Conservation (phyloP, 1,140 invertebrate species). For the Drosophila repletoides region DNA sequence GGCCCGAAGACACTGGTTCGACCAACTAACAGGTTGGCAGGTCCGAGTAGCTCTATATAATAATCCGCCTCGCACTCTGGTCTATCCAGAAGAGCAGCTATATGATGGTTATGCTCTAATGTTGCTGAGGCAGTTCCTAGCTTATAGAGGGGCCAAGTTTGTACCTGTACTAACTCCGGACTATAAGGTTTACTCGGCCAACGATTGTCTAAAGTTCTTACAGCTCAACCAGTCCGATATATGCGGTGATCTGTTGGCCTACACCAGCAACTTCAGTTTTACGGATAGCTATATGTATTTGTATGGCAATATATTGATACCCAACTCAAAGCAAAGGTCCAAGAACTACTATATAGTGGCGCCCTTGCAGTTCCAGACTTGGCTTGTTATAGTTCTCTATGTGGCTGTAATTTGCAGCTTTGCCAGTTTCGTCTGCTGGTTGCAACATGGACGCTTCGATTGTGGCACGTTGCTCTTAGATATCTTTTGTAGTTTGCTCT, state of each 20-base stretch:
- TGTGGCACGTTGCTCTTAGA: constrained; percentile 14
- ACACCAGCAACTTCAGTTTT: constrained; percentile 8
- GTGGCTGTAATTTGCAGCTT: constrained; percentile 3
- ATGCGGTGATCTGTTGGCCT: constrained; percentile 32
- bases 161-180: constrained; percentile 10
- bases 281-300: constrained; percentile 37
- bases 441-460: constrained; percentile 6
- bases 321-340: constrained; percentile 1
- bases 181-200: constrained; percentile 11
- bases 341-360: constrained; percentile 38
- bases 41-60: constrained; percentile 37
- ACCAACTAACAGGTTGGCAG: constrained; percentile 9
- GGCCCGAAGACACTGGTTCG: constrained; percentile 34
- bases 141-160: constrained; percentile 14
- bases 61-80: constrained; percentile 31
- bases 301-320: constrained; percentile 32
- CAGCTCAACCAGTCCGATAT: constrained; percentile 4
- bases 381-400: constrained; percentile 18
- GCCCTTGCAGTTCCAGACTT: constrained; percentile 6
- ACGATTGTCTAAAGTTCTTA: constrained; percentile 16
- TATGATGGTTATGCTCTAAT: constrained; percentile 31
- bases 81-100: constrained; percentile 11
- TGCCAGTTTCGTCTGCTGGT: constrained; percentile 23
- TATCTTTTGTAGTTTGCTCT: constrained; percentile 16
- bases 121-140: constrained; percentile 26